Evolutionary conservation across 2,888 invertebrate species (phyloP).

Genomic region (Cheilosia urbana): DNA sequence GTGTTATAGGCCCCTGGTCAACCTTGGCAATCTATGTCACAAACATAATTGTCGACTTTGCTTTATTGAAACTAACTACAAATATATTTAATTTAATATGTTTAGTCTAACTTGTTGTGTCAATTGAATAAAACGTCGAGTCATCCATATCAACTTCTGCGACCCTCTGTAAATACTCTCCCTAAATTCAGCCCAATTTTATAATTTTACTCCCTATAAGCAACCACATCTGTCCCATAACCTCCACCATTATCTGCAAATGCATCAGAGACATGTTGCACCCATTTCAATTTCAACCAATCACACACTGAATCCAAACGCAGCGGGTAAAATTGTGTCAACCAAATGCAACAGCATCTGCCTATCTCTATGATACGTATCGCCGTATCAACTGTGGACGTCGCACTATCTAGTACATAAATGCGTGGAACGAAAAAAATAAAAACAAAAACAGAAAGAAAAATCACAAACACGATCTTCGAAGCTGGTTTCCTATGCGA

Average conservation of each 20-base stretch:
- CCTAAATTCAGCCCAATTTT: not conserved
- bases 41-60: too few species aligned
- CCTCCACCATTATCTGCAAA: slow-evolving; percentile 8
- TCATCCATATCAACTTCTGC: not conserved
- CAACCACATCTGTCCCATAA: slow-evolving; percentile 12
- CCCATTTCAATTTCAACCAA: slow-evolving; percentile 34
- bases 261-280: slow-evolving; percentile 27
- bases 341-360: slow-evolving; percentile 69
- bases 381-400: slow-evolving; percentile 12
- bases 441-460: slow-evolving; percentile 5
- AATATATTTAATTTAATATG: too few species aligned
- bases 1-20: too few species aligned
- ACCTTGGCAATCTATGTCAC: too few species aligned
- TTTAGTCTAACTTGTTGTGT: too few species aligned
- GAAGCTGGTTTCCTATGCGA: slow-evolving; percentile 48
- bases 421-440: slow-evolving; percentile 30
- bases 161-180: slow-evolving; percentile 1
- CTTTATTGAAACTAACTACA: too few species aligned
- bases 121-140: too few species aligned
- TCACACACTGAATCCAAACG: slow-evolving; percentile 48
- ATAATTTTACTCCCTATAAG: not conserved
- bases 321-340: slow-evolving; percentile 59
- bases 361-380: slow-evolving; percentile 25
- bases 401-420: slow-evolving; percentile 20
- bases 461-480: slow-evolving; percentile 28